A percentile compares a stretch with the other conserved stretches of the same genome.
phyloP scores from a whole-genome alignment of 1,140 invertebrate genomes.

The Psilanteris sp. region DNA sequence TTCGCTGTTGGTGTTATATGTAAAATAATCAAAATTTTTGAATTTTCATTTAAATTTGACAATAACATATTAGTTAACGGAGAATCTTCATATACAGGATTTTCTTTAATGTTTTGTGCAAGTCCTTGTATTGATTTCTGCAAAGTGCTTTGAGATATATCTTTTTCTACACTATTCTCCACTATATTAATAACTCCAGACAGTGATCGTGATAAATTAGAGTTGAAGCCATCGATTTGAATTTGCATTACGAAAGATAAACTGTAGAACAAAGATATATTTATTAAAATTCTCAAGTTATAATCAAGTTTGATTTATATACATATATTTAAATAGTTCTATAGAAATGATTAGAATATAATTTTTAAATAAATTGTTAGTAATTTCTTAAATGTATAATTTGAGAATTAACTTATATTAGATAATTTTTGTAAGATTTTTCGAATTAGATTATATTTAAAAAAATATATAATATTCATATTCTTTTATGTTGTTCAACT shows the following conservation, averaged over 20 bases:
- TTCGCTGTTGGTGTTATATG: background rate
- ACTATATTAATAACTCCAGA: background rate
- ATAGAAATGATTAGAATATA: too few relatives aligned
- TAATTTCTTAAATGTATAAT: too few relatives aligned
- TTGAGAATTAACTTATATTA: too few relatives aligned
- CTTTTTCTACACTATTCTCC: background rate
- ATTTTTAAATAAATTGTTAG: too few relatives aligned
- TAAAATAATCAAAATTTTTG: conserved; percentile 6
- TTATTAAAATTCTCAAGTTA: too few relatives aligned
- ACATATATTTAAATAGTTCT: too few relatives aligned
- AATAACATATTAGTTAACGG: background rate
- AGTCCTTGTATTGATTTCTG: background rate
- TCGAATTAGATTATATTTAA: too few relatives aligned
- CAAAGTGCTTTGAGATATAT: background rate
- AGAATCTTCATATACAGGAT: background rate
- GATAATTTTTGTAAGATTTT: too few relatives aligned
- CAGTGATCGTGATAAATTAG: background rate
- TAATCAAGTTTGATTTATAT: too few relatives aligned
- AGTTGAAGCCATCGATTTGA: background rate
- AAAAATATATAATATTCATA: too few relatives aligned
- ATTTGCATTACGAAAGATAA: conserved; percentile 1
- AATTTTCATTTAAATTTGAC: background rate
- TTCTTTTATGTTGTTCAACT: too few relatives aligned
- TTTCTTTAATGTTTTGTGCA: background rate
- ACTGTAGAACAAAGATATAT: too few relatives aligned